Evolutionary conservation across 2,797 vertebrate species (phyloP).

Genomic region (Sebastes flavidus): DNA sequence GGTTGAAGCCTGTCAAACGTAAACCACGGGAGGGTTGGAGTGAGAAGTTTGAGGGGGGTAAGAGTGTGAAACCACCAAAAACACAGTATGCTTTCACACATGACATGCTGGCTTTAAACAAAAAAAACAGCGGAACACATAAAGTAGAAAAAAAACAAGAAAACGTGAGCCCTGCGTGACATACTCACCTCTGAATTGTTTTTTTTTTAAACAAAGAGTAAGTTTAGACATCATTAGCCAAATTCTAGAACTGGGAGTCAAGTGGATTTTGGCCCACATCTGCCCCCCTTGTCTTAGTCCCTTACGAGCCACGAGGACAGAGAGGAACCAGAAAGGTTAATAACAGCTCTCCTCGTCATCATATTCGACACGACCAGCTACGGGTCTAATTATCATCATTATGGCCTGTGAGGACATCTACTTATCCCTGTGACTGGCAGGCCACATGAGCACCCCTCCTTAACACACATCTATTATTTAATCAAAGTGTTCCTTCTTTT

Average conservation of each 20-base stretch:
- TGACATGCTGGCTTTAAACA: conserved; percentile 57
- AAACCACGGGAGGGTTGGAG: conserved; percentile 69
- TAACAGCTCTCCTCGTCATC: conserved; percentile 92
- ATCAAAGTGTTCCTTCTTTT: conserved; percentile 93
- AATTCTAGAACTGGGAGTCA: not conserved
- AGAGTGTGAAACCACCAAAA: conserved; percentile 67
- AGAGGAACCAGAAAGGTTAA: conserved; percentile 91
- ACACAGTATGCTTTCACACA: conserved; percentile 69
- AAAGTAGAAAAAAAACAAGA: conserved; percentile 2
- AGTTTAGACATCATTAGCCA: conserved; percentile 6
- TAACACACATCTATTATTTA: conserved; percentile 99
- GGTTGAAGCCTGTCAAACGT: conserved; percentile 79
- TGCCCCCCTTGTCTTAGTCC: conserved; percentile 31
- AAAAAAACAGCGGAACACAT: conserved; percentile 6
- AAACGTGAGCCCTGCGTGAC: not conserved
- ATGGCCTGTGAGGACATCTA: conserved; percentile 92
- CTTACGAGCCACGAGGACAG: conserved; percentile 72
- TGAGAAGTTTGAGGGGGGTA: conserved; percentile 66
- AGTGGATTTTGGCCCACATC: conserved; percentile 44
- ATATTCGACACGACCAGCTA: conserved; percentile 91
- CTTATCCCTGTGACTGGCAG: conserved; percentile 96
- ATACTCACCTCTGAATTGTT: not conserved
- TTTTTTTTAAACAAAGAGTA: not conserved
- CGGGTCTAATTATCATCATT: conserved; percentile 98
- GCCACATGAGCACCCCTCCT: conserved; percentile 87